A percentile compares a stretch with the other conserved stretches of the same genome.
These are phyloP conservation scores for Amphiduros pacificus DNA, from an alignment of 2,888 invertebrate species.

Conservation along the genomic window DNA sequence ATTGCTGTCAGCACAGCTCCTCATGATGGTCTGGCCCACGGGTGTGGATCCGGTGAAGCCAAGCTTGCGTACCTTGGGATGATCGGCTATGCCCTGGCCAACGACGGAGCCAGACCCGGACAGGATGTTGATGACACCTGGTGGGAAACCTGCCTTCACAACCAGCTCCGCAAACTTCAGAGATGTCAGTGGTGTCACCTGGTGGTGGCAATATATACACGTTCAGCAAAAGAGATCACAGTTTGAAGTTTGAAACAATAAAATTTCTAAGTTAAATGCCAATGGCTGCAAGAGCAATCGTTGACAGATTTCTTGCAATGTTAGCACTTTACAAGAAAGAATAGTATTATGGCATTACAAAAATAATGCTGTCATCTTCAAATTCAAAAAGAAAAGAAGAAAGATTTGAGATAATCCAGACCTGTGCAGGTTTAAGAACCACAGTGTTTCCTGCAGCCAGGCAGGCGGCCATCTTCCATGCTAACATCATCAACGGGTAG, in stretches of 20 bases:
- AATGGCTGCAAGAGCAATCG: no score
- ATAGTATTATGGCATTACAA: not conserved
- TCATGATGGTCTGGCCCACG: conserved; percentile 90
- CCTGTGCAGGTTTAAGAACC: conserved; percentile 87
- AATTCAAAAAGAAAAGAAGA: not conserved
- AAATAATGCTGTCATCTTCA: no score
- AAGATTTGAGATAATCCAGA: conserved; percentile 26
- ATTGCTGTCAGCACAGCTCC: conserved; percentile 65
- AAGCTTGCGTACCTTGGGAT: conserved; percentile 82
- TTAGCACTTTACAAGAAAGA: not conserved
- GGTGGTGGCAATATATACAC: conserved; percentile 31
- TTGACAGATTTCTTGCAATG: not conserved
- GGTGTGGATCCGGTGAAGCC: conserved; percentile 96
- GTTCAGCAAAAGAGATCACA: not conserved
- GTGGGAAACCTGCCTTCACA: conserved; percentile 87
- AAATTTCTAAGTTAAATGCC: no score
- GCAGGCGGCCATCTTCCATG: conserved; percentile 98
- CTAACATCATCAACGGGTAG: conserved; percentile 97
- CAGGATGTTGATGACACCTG: conserved; percentile 91
- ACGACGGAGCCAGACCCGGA: conserved; percentile 77
- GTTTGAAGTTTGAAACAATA: not conserved
- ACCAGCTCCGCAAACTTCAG: conserved; percentile 92
- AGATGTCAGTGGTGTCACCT: conserved; percentile 84
- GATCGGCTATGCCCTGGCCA: conserved; percentile 86
- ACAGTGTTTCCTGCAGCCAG: conserved; percentile 95